These are phyloP conservation scores for Notarius quadriscutis DNA, from an alignment of 2,113 vertebrate species.

Conservation along the genomic window DNA sequence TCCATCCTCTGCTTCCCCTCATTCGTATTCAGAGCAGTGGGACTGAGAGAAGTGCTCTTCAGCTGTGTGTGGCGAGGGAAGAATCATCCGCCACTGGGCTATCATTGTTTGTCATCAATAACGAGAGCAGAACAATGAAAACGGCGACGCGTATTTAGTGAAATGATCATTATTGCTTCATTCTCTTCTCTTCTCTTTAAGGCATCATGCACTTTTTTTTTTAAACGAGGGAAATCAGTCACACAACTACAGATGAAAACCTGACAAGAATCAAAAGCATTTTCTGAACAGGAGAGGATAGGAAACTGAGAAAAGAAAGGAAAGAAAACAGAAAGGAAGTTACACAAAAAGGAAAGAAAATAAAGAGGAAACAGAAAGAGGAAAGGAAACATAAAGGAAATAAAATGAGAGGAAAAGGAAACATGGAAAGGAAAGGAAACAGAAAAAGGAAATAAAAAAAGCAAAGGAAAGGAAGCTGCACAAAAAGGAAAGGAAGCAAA, in stretches of 20 bases:
- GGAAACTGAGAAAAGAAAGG: background rate
- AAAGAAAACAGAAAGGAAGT: background rate
- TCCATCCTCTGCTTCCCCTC: constrained; percentile 23
- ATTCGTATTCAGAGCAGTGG: constrained; percentile 39
- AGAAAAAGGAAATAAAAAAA: too few species aligned
- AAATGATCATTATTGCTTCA: background rate
- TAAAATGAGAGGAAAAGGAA: background rate
- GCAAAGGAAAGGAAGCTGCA: background rate
- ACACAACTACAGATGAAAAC: background rate
- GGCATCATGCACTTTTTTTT: background rate
- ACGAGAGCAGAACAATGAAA: background rate
- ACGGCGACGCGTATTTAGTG: background rate
- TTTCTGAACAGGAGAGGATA: background rate
- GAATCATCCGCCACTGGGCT: background rate
- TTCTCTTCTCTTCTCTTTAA: background rate
- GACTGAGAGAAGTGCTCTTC: constrained; percentile 27
- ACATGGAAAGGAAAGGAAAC: background rate
- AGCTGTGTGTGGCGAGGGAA: background rate
- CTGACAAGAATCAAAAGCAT: background rate
- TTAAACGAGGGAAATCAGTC: background rate
- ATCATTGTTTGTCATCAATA: background rate
- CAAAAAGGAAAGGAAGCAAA: background rate
- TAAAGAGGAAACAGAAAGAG: background rate
- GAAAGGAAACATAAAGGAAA: background rate
- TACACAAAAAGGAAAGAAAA: background rate